These are phyloP conservation scores for Corbicula japonica DNA, from an alignment of 2,888 invertebrate species.

Conservation along the genomic window DNA sequence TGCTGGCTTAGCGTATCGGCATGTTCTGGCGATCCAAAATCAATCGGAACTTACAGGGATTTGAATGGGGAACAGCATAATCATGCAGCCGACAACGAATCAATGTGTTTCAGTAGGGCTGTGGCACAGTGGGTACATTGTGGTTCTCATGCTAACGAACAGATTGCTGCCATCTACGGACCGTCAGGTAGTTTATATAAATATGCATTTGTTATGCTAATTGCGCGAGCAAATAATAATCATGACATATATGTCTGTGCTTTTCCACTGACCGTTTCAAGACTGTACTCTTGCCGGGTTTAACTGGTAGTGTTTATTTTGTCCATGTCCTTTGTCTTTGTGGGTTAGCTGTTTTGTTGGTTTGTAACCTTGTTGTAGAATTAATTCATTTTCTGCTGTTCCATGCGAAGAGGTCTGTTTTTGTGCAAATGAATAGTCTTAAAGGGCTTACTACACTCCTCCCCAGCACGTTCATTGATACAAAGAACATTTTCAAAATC, in stretches of 20 bases:
- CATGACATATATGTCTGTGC: background rate
- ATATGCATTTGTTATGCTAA: background rate
- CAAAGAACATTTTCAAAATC: too few relatives aligned
- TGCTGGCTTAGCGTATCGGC: slow-evolving; percentile 67
- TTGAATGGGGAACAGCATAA: slow-evolving; percentile 57
- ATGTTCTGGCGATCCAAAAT: slow-evolving; percentile 57
- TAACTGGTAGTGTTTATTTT: background rate
- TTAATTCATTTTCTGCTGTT: too few relatives aligned
- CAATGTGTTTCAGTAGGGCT: slow-evolving; percentile 66
- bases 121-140: slow-evolving; percentile 64
- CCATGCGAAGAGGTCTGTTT: too few relatives aligned
- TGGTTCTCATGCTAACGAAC: slow-evolving; percentile 52
- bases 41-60: slow-evolving; percentile 62
- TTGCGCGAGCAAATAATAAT: background rate
- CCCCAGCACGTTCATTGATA: too few relatives aligned
- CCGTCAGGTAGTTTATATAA: slow-evolving; percentile 63
- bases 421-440: too few relatives aligned
- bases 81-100: slow-evolving; percentile 58
- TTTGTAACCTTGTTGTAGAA: background rate
- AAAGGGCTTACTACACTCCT: too few relatives aligned
- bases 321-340: background rate
- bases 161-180: slow-evolving; percentile 66
- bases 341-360: background rate
- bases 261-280: background rate
- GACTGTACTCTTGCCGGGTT: background rate